phyloP scores from a whole-genome alignment of 2,797 vertebrate species.

The Mormyrops boulengeri region DNA sequence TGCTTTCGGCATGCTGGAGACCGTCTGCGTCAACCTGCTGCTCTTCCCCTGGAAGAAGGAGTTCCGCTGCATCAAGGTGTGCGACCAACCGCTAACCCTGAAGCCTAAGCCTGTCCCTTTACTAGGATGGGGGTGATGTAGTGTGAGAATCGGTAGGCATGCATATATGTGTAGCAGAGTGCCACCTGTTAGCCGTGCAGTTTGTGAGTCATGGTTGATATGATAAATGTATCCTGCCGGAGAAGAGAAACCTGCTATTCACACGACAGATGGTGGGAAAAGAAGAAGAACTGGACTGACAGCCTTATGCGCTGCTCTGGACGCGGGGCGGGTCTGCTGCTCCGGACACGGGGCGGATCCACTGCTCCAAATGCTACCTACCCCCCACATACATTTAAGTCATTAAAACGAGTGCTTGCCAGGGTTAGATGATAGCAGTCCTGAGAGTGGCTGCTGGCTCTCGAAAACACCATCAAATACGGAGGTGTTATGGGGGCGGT shows the following conservation, averaged over 20 bases:
- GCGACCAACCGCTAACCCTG: background rate
- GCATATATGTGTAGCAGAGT: background rate
- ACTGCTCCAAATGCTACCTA: background rate
- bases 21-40: slow-evolving; percentile 86
- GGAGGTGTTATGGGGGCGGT: background rate
- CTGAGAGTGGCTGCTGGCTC: background rate
- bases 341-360: too few species aligned
- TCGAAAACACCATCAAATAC: background rate
- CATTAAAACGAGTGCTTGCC: background rate
- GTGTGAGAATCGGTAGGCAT: background rate
- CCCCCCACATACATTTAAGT: background rate
- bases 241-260: background rate
- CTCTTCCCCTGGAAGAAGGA: slow-evolving; percentile 99
- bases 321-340: background rate
- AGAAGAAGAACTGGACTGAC: background rate
- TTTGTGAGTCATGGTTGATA: background rate
- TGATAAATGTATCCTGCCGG: background rate
- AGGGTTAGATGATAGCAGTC: background rate
- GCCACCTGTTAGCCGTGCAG: background rate
- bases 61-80: slow-evolving; percentile 91
- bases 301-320: background rate
- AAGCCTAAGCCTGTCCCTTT: background rate
- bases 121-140: background rate
- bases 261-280: background rate
- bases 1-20: slow-evolving; percentile 83